These are phyloP conservation scores for Petrocephalus zakoni DNA, from an alignment of 2,113 vertebrate species.

Conservation along the genomic window DNA sequence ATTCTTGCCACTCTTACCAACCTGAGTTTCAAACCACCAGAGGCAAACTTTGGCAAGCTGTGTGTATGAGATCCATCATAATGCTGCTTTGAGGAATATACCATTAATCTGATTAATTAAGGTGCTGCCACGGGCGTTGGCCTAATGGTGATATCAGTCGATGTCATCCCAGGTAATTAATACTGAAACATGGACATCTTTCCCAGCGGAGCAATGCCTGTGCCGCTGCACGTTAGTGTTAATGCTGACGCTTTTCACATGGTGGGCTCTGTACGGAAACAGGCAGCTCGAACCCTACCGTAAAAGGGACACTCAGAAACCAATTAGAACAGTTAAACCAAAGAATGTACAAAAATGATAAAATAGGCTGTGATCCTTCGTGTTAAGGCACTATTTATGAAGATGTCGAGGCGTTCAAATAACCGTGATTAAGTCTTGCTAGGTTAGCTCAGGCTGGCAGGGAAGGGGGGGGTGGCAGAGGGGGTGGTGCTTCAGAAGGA, in stretches of 20 bases:
- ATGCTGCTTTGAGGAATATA: background rate
- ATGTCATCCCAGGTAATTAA: background rate
- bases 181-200: background rate
- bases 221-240: background rate
- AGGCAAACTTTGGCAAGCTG: background rate
- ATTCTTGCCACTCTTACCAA: background rate
- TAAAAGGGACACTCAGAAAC: background rate
- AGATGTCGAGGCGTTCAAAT: background rate
- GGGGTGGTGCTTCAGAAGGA: too few relatives aligned
- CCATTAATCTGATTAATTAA: background rate
- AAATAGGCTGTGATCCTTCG: background rate
- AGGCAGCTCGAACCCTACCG: background rate
- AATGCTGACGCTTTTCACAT: background rate
- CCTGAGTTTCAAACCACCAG: background rate
- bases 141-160: background rate
- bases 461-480: background rate
- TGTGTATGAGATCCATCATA: background rate
- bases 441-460: background rate
- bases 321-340: background rate
- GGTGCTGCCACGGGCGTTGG: background rate
- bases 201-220: background rate
- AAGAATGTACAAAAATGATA: background rate
- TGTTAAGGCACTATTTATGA: conserved; percentile 1
- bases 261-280: background rate
- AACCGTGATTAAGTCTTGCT: background rate